Evolutionary conservation across 37 sponge, comb jelly and placozoan genomes (phyloP), one percentile per base, ranked within the genome.

Genomic region (Axinella damicornis): DNA sequence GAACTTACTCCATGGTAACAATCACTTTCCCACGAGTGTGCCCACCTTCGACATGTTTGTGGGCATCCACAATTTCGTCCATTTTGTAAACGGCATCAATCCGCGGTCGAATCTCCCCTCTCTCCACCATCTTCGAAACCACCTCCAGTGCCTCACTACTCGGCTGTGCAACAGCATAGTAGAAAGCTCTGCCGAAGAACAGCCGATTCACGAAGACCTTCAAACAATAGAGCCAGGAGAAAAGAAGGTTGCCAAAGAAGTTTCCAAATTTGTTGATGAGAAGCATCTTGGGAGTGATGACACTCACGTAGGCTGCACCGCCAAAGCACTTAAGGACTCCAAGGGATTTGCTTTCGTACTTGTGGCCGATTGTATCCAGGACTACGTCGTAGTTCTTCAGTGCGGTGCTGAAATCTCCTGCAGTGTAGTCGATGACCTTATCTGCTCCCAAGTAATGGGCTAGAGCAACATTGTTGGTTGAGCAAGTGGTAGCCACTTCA

Each of bases 371-470:
- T 1, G 92, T 74, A 39, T 94, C 88, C 21, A 90, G 55, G 21
- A 94, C 92, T 0, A 94, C 71, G 70, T 94, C 95, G 65, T 83
- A 94, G 41, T 58, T 70, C n/a, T 38, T 32, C 12, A 94, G 75
- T 21, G 21, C 63, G 14, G 56, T 63, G 2, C 65, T 33, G 57
- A 90, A 87, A 57, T 91, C 84, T 24, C 83, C 88, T 11, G 54
- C 52, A n/a, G 66, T 87, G 76, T 88, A 90, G 63, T 94, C 92
- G 27, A 94, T 69, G 28, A 83, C 85, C 24, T 56, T 73, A 72
- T 94, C 95, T 33, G 95, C 95, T 39, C 91, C 95, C 21, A 94
- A 85, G 37, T 78, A 52, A 31, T 74, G 80, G 12, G 92, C 91
- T 5, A 90, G 74, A 14, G 73, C 20, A 27, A 84, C 46, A 39